Evolutionary conservation across 92 coral and sea anemone genomes (phyloP).

Genomic region (Palythoa caribaeorum): DNA sequence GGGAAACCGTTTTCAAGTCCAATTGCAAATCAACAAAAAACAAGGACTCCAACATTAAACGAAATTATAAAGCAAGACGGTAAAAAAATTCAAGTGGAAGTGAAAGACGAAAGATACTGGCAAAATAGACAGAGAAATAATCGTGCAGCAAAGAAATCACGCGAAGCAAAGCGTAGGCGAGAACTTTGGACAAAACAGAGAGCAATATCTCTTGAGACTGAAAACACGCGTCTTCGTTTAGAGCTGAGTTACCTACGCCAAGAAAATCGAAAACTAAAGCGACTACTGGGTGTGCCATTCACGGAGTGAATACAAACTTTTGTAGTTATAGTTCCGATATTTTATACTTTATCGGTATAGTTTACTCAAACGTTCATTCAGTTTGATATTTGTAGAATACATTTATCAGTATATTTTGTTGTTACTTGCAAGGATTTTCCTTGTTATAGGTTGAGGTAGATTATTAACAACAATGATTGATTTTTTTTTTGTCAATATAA

Average conservation of each 20-base stretch:
- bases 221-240: conserved; percentile 18
- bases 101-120: conserved; percentile 16
- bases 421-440: no score
- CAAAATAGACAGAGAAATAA: conserved; percentile 1
- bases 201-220: conserved; percentile 15
- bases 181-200: neutral
- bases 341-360: no score
- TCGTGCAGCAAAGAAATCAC: conserved; percentile 14
- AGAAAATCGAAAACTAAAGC: conserved; percentile 1
- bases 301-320: no score
- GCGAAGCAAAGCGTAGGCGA: neutral
- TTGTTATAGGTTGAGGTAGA: no score
- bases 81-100: neutral
- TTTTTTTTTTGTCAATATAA: no score
- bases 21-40: neutral
- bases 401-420: no score
- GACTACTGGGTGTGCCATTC: neutral
- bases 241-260: conserved; percentile 15
- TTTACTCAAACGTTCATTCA: no score
- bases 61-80: neutral
- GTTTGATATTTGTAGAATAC: no score
- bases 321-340: no score
- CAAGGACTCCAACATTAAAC: neutral
- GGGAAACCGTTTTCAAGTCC: neutral
- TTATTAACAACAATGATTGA: no score